Base-by-base conservation (phyloP, 1,140 invertebrate species). In the Drosophila pachea region DNA sequence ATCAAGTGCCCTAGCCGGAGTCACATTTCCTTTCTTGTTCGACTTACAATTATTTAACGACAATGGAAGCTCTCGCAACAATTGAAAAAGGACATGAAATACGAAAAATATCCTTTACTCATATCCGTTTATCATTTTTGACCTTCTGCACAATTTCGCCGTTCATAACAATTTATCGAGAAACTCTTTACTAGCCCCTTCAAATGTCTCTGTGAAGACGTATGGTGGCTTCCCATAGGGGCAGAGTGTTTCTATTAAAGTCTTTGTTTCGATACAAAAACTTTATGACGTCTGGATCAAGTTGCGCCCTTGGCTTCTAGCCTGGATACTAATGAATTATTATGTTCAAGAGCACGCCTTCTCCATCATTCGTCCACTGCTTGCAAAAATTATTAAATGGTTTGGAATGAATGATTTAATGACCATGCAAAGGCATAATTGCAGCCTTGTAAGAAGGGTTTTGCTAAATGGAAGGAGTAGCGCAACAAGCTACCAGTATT, bases 51-150 rank as follows among this genome's bases (percentile, higher is more conserved):
- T 87, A 87, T 83, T 87, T 78, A 87, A 74, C 65, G 61, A 75
- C 74, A 78, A 78, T 68, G 64, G 50, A 42, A 64, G 53, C 11
- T 49, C 48, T 45, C 32, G 45, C 60, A 81, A 73, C 74, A 76
- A 78, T 76, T 73, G 79, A 64, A 70, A 68, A 61, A 74, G 73
- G 73, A 78, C 67, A 56, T 65, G 62, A 55, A 73, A 53, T 47
- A 58, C 45, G 49, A 65, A 73, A 78, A 77, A 86, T 78, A 82
- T 84, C 81, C 84, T 87, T 72, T 78, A 16, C 70, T 76, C 84
- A 87, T 84, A 87, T 87, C 86, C 86, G 86, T 87, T 87, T 87
- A 87, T 87, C 86, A 87, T 87, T 87, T 87, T 86, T 87, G 86
- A 87, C 86, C 86, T 87, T 87, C 84, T 87, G 79, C 74, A 67